Conservation (phyloP, 2,888 invertebrate species). For the Sinopyrophorus schimmeli region DNA sequence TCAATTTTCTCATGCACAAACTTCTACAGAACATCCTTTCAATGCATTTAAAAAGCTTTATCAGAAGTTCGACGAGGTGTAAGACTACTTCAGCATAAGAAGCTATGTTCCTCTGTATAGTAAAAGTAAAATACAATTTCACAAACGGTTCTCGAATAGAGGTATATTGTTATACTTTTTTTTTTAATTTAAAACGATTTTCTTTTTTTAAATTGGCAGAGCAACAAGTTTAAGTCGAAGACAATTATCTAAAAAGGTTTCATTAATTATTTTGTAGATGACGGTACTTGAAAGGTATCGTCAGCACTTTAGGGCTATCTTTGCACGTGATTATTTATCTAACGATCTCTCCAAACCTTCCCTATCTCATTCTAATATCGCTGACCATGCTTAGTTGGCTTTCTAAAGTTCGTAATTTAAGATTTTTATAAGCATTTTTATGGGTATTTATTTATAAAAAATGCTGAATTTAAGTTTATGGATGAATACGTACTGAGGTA, state of each 20-base stretch:
- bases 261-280: slow-evolving; percentile 22
- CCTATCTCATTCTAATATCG: slow-evolving; percentile 27
- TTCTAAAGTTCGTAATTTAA: slow-evolving; percentile 20
- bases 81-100: too few species aligned
- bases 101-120: slow-evolving; percentile 1
- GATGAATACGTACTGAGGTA: too few species aligned
- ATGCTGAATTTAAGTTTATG: too few species aligned
- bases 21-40: slow-evolving; percentile 10
- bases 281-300: slow-evolving; percentile 17
- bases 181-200: not conserved
- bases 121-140: slow-evolving; percentile 5
- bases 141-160: not conserved
- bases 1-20: slow-evolving; percentile 14
- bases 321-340: slow-evolving; percentile 25
- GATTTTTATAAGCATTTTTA: slow-evolving; percentile 16
- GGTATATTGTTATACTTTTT: not conserved
- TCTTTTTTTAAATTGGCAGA: not conserved
- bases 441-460: too few species aligned
- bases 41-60: slow-evolving; percentile 24
- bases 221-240: slow-evolving; percentile 2
- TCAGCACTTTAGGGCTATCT: slow-evolving; percentile 22
- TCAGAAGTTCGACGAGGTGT: slow-evolving; percentile 15
- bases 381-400: slow-evolving; percentile 22
- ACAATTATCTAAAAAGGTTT: slow-evolving; percentile 12
- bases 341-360: slow-evolving; percentile 26